Evolutionary conservation across 2,888 invertebrate genomes (phyloP), one percentile per base, ranked within the genome.

Genomic region (Cosmorhoe ocellata): DNA sequence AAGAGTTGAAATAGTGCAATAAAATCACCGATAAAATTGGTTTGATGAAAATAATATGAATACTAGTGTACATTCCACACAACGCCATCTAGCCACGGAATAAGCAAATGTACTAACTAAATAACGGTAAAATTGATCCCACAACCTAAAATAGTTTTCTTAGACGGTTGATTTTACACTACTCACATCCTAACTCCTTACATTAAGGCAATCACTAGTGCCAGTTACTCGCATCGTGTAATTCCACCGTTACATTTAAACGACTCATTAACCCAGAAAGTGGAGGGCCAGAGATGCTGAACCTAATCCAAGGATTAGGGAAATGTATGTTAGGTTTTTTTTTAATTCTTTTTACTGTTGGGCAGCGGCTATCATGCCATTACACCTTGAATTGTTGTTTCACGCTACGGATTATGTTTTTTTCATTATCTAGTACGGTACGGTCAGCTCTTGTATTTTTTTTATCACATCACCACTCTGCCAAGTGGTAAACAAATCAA

Each of bases 221-320:
- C 49, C 43, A 48, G 54, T 49, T 32, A 42, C 45, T 52, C 37
- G 47, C 40, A 45, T 41, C 60, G 31, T 50, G 41, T 56, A 54
- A 58, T 48, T 40, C 40, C 31, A 14, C 43, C 33, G 47, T 51
- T 47, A 53, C 50, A 50, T 58, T 51, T 50, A 51, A 59, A 61
- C 57, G 57, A 56, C 61, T 58, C 59, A 61, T 61, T 59, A 61
- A 61, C 56, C 57, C 48, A 56, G 55, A 59, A 54, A 56, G 56
- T 53, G 39, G 43, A 56, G 58, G 33, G 28, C 45, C 51, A 49
- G 54, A 51, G 49, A 50, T 40, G 51, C 46, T 58, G 36, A 36
- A 51, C 55, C 56, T 59, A 58, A 59, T 58, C 56, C 50, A 31
- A 18, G 39, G 57, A 54, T 56, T 55, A 46, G 42, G 51, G 43